Evolutionary conservation across 2,113 vertebrate genomes (phyloP).

Genomic region (Bos indicus): DNA sequence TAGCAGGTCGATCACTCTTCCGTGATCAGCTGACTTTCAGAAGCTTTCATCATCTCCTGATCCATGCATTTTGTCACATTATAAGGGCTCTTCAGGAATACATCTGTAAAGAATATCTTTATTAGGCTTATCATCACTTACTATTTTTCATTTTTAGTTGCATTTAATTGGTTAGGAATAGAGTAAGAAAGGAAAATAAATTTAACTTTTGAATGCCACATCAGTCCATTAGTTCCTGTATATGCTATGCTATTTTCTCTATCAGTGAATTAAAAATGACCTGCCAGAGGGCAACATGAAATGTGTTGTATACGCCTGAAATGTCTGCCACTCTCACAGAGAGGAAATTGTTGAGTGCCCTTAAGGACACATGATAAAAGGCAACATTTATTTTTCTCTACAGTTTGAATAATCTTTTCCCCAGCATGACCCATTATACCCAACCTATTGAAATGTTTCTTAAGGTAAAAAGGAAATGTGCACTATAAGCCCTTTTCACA

Average conservation of each 20-base stretch:
- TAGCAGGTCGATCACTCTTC: neutral
- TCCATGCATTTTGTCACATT: neutral
- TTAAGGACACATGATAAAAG: constrained; percentile 48
- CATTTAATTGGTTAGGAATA: constrained; percentile 33
- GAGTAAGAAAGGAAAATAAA: neutral
- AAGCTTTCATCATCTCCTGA: neutral
- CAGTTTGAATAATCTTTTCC: constrained; percentile 58
- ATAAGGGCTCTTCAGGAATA: neutral
- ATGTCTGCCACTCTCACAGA: constrained; percentile 38
- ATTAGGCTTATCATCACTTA: neutral
- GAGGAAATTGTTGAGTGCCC: constrained; percentile 43
- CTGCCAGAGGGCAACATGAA: neutral
- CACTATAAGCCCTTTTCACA: neutral
- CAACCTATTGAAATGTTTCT: constrained; percentile 45
- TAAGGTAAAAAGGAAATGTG: constrained; percentile 54
- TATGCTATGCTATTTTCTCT: constrained; percentile 6
- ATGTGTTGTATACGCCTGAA: neutral
- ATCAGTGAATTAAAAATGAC: constrained; percentile 49
- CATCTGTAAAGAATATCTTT: neutral
- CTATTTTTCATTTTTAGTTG: constrained; percentile 9
- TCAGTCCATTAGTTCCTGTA: constrained; percentile 32
- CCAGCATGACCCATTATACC: constrained; percentile 52
- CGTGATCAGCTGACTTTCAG: neutral
- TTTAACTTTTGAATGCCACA: constrained; percentile 29
- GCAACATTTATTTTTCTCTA: constrained; percentile 54